Conservation (phyloP, 2,888 invertebrate genomes). For the Idaea aversata region DNA sequence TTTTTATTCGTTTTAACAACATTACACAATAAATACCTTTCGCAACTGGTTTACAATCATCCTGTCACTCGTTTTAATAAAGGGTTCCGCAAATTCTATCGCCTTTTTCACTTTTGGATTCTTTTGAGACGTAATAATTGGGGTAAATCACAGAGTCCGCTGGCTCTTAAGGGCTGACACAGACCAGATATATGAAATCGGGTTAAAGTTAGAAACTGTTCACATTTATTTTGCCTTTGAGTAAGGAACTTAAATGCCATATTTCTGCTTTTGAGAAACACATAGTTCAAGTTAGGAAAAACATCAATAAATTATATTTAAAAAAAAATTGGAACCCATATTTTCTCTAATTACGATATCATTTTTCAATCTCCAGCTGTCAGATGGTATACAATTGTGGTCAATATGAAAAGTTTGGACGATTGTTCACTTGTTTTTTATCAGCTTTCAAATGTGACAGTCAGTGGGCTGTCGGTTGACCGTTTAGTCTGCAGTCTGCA, state of each 20-base stretch:
- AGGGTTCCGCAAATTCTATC: conserved; percentile 65
- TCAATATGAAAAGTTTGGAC: background rate
- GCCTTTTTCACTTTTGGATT: conserved; percentile 68
- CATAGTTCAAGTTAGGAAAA: too few species aligned
- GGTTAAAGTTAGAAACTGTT: background rate
- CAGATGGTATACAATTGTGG: too few species aligned
- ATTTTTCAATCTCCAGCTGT: too few species aligned
- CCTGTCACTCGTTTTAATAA: conserved; percentile 78
- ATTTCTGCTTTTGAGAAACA: too few species aligned
- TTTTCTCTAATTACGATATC: too few species aligned
- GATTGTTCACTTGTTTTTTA: background rate
- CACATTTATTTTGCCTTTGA: background rate
- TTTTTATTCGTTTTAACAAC: conserved; percentile 2
- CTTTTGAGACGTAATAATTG: conserved; percentile 72
- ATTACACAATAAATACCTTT: background rate
- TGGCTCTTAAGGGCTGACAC: background rate
- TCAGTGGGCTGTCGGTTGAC: background rate
- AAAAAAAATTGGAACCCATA: too few species aligned
- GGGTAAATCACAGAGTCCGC: conserved; percentile 55
- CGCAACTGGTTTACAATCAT: conserved; percentile 56
- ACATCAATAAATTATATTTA: too few species aligned
- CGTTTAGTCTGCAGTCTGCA: background rate
- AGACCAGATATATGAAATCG: background rate
- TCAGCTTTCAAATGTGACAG: background rate
- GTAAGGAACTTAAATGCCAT: too few species aligned